Conservation (phyloP, 53 echinoderm and acorn worm genomes). For the Luidia sarsii region DNA sequence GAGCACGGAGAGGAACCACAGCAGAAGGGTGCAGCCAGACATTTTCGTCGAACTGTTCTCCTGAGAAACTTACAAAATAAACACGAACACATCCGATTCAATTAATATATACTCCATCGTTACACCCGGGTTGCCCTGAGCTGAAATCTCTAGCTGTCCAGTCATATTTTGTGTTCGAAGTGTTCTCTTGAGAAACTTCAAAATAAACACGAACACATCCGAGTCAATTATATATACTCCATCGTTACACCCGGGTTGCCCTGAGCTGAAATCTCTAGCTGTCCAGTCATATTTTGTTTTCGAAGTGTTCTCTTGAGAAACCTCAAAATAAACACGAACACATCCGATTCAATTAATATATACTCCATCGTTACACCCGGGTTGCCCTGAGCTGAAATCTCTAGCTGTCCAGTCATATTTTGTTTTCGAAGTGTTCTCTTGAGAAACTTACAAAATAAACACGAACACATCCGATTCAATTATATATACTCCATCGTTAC, state of each 20-base stretch:
- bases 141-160: too few relatives aligned
- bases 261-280: too few relatives aligned
- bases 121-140: background rate
- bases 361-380: too few relatives aligned
- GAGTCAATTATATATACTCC: background rate
- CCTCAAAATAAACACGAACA: too few relatives aligned
- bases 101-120: background rate
- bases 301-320: too few relatives aligned
- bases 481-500: too few relatives aligned
- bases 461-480: background rate
- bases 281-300: too few relatives aligned
- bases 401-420: too few relatives aligned
- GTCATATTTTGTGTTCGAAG: background rate
- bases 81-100: background rate
- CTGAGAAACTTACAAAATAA: conserved; percentile 8
- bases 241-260: too few relatives aligned
- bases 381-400: too few relatives aligned
- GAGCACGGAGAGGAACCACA: conserved; percentile 36
- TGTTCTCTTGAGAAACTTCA: background rate
- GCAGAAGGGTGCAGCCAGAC: conserved; percentile 19
- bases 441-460: background rate
- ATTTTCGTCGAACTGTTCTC: background rate
- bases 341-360: too few relatives aligned
- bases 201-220: background rate
- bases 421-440: background rate